Evolutionary conservation across 2,113 vertebrate genomes (phyloP).

Genomic region (Scomber japonicus): DNA sequence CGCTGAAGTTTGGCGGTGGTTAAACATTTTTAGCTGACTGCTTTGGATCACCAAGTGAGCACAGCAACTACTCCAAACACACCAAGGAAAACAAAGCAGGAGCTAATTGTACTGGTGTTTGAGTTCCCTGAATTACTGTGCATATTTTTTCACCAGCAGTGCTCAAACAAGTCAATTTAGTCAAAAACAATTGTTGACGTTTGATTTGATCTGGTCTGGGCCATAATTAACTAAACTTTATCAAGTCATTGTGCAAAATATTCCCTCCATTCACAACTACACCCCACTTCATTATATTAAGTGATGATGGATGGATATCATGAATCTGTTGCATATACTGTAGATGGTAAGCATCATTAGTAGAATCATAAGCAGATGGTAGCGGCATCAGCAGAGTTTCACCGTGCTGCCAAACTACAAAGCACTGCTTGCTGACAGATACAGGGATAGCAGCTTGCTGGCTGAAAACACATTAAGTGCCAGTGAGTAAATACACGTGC

Average conservation of each 20-base stretch:
- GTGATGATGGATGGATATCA: too few relatives aligned
- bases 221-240: background rate
- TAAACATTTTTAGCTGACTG: background rate
- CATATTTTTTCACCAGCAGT: too few relatives aligned
- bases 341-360: too few relatives aligned
- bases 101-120: background rate
- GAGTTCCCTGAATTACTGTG: too few relatives aligned
- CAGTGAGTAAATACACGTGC: constrained; percentile 1
- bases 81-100: background rate
- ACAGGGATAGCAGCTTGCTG: background rate
- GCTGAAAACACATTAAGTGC: constrained; percentile 8
- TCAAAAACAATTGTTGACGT: background rate
- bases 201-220: background rate
- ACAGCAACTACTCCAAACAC: constrained; percentile 8
- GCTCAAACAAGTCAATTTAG: background rate
- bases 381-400: too few relatives aligned
- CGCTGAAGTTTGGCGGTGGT: background rate
- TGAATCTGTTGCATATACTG: too few relatives aligned
- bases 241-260: background rate
- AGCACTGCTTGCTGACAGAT: background rate
- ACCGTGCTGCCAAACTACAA: background rate
- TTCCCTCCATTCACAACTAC: too few relatives aligned
- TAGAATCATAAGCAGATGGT: too few relatives aligned
- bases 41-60: background rate
- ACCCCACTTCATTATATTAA: too few relatives aligned